A percentile compares a stretch with the other conserved stretches of the same genome.
Evolutionary conservation across 2,888 invertebrate genomes (phyloP).

Genomic region (Phania funesta): DNA sequence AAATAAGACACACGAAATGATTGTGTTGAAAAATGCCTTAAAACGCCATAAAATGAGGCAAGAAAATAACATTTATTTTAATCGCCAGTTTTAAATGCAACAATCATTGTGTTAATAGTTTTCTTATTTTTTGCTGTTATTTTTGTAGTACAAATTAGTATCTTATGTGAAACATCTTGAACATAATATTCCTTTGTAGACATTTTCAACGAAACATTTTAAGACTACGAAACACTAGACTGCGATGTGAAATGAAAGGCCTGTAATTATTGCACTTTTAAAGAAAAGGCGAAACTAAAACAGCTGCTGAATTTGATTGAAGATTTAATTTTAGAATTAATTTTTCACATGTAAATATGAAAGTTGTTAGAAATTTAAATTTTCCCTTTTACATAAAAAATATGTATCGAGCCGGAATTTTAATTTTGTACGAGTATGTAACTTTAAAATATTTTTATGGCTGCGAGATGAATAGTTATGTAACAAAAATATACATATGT

Average conservation of each 20-base stretch:
- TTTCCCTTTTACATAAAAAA: too few relatives aligned
- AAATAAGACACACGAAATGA: constrained; percentile 11
- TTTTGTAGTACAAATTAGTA: constrained; percentile 8
- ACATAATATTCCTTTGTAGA: constrained; percentile 10
- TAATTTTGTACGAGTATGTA: too few relatives aligned
- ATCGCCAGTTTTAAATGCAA: constrained; percentile 52
- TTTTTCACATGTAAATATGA: too few relatives aligned
- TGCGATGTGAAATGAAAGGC: neutral
- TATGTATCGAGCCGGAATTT: too few relatives aligned
- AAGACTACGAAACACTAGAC: too few relatives aligned
- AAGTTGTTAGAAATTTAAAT: too few relatives aligned
- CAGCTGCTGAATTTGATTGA: too few relatives aligned
- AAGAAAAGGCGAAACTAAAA: neutral
- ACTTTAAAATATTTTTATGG: too few relatives aligned
- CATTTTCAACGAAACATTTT: neutral
- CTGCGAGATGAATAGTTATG: too few relatives aligned
- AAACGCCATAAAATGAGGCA: constrained; percentile 41
- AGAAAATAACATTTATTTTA: constrained; percentile 49
- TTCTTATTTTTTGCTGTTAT: neutral
- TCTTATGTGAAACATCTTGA: constrained; percentile 43
- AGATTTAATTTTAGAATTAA: too few relatives aligned
- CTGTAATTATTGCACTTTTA: constrained; percentile 1
- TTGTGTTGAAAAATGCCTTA: constrained; percentile 23
- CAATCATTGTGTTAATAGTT: constrained; percentile 4
- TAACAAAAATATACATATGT: too few relatives aligned